Percentiles rank a stretch among this genome's conserved stretches.
These are phyloP conservation scores for Drosophila busckii DNA, from an alignment of 1,140 invertebrate species.

Conservation along the genomic window DNA sequence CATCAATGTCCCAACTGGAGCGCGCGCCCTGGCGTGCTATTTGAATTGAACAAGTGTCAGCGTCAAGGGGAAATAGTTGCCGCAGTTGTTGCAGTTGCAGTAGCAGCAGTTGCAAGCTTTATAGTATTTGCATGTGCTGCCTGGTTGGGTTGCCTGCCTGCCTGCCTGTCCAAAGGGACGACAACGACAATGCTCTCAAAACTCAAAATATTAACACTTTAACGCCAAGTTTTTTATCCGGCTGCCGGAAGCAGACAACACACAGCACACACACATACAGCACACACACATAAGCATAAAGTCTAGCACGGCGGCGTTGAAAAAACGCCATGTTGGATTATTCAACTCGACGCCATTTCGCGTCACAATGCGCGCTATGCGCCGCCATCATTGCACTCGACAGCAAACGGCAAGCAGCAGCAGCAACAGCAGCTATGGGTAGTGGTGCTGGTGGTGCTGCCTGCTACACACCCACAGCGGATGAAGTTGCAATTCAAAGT, in stretches of 20 bases:
- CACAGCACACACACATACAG: constrained; percentile 18
- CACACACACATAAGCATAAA: constrained; percentile 28
- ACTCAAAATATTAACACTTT: constrained; percentile 76
- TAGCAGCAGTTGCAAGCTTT: too few relatives aligned
- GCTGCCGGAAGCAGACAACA: constrained; percentile 71
- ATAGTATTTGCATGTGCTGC: constrained; percentile 52
- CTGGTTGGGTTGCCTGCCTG: too few relatives aligned
- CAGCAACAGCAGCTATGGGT: constrained; percentile 2
- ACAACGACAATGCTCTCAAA: constrained; percentile 56
- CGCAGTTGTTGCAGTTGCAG: constrained; percentile 10
- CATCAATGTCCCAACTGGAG: constrained; percentile 73
- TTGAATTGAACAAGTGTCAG: constrained; percentile 75
- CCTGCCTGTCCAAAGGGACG: constrained; percentile 32
- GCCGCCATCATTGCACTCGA: constrained; percentile 70
- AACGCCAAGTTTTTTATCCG: constrained; percentile 75
- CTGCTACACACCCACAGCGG: too few relatives aligned
- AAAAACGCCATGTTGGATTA: constrained; percentile 76
- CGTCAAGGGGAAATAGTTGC: constrained; percentile 58
- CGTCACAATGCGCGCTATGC: constrained; percentile 72
- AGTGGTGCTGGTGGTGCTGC: background rate
- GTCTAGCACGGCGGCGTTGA: constrained; percentile 50
- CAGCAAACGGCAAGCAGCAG: constrained; percentile 45
- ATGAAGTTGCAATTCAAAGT: constrained; percentile 77
- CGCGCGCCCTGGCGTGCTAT: constrained; percentile 64
- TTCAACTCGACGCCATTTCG: constrained; percentile 74